Evolutionary conservation across 1,140 invertebrate genomes (phyloP), one percentile per base, ranked within the genome.

Genomic region (Neodiprion lecontei): DNA sequence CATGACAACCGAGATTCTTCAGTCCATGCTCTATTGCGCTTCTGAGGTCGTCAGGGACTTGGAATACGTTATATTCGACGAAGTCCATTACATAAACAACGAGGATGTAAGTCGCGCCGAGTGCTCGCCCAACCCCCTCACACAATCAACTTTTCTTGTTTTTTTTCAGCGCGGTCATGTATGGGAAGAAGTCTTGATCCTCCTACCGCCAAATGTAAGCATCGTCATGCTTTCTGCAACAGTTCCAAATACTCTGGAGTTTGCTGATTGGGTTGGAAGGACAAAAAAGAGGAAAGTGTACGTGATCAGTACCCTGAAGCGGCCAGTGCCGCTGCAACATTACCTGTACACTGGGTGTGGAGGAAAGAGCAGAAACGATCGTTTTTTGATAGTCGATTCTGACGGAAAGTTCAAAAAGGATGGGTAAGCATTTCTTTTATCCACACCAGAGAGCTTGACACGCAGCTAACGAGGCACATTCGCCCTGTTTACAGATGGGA

Each of bases 21-120:
- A 97, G 76, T 98, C 96, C 0, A 99, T 99, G 98, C 86, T 99
- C 1, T 99, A 99, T 84, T 96, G 96, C 83, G 97, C 96, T 23
- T 97, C 96, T 73, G 97, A 99, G 83, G 93, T 98, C 72, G 95
- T 99, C 4, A 91, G 97, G 72, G 98, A 99, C 89, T 89, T 99
- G 68, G 98, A 99, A 86, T 99, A 97, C 91, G 98, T 99, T 4
- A 98, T 99, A 80, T 99, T 99, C 86, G 99, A 99, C 88, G 99
- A 99, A 90, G 98, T 99, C 40, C 98, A 99, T 88, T 99, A 99
- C 83, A 97, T 99, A 69, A 99, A 99, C 86, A 96, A 99, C 90
- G 92, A 94, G 70, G 97, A 99, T 89, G 95, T 95, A 85, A 84
- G 84, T 84, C 73, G 28, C 70, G 66, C 74, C 75, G 48, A 77